A percentile compares a stretch with the other conserved stretches of the same genome.
Conservation (phyloP, 2,797 vertebrate species). For the Peromyscus melanophrys region DNA sequence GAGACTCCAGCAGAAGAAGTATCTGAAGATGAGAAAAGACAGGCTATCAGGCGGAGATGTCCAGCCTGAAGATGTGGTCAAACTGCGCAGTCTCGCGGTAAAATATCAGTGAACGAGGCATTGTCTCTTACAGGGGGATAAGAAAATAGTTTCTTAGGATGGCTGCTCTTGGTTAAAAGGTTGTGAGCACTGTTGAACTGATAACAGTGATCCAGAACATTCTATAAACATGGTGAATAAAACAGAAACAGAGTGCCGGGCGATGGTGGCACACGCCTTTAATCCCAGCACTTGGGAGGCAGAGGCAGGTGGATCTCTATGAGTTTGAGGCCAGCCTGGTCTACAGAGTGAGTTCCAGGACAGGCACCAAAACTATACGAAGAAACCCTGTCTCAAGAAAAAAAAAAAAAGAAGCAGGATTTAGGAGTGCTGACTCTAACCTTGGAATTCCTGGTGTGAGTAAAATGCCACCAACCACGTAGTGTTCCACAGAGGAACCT, state of each 20-base stretch:
- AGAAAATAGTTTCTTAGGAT: background rate
- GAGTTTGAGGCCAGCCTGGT: no score
- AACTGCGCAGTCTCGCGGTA: background rate
- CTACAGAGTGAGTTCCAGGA: no score
- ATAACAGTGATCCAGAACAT: background rate
- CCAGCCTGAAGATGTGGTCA: background rate
- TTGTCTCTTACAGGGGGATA: background rate
- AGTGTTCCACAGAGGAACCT: background rate
- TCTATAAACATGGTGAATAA: background rate
- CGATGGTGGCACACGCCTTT: no score
- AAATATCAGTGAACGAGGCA: background rate
- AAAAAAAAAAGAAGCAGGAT: background rate
- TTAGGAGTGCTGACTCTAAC: background rate
- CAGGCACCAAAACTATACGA: no score
- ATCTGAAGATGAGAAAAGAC: background rate
- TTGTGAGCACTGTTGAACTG: background rate
- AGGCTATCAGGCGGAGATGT: background rate
- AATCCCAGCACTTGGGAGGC: no score
- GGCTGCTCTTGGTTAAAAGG: background rate
- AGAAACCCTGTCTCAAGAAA: no score
- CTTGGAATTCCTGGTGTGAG: no score
- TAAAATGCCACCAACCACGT: background rate
- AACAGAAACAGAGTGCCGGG: background rate
- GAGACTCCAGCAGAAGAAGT: background rate
- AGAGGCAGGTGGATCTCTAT: no score